Base-by-base conservation (phyloP, 2,888 invertebrate species). In the Melikaiella ostensackeni region DNA sequence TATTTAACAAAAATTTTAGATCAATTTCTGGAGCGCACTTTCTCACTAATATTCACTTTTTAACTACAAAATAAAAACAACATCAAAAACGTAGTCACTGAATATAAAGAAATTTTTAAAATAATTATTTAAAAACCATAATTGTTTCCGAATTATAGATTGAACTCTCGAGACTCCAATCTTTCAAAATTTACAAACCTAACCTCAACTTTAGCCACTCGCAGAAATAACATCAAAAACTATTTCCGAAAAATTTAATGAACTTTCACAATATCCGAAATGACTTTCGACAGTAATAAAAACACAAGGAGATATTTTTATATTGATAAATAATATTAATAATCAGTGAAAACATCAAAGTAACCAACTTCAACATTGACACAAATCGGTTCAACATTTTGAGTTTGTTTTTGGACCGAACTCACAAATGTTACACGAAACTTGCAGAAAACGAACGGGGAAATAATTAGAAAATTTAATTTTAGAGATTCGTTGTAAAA, bases 361-460 rank as follows among this genome's bases (percentile, higher is more conserved):
- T 11, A n/a, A 50, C 30, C 30, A 16, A 19, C 46, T 30, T 30
- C 24, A 16, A 50, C 70, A 27, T 50, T 30, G 30, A 70, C 19
- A 24, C 24, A 50, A 30, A n/a, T 70, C 27, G 19, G 11, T 50
- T 30, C 9, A 16, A 27, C 19, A 70, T 46, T 70, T 30, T n/a
- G 24, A 19, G 8, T 24, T 42, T 24, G 16, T n/a, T 30, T 70
- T 64, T 16, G 13, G n/a, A 30, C 24, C 46, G 19, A 70, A 70
- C n/a, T 27, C 70, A 70, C 70, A 70, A 70, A 70, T 70, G 50
- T 46, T 27, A n/a, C 70, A 27, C 70, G 6, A 1, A 30, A 70
- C 70, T 70, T 5, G 27, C 8, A n/a, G 30, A 50, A 46, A 46
- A 50, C 50, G 27, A 30, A 50, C 50, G 19, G 46, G 11, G 1